phyloP scores from a whole-genome alignment of 2,888 invertebrate genomes.

The Slavum lentiscoides region DNA sequence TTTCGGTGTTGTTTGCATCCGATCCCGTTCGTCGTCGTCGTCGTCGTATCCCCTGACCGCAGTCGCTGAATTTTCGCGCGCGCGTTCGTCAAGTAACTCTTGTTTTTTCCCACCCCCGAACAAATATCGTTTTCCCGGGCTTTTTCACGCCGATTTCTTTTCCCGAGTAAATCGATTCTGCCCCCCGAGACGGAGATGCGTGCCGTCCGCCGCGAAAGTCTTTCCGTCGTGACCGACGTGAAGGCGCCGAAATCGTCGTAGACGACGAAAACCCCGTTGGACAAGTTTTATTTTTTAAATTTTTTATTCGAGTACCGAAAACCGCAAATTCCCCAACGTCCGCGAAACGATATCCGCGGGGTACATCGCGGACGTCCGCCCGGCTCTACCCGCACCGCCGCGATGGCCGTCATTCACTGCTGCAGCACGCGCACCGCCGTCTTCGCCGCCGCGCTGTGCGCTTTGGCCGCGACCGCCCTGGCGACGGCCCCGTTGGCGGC shows the following conservation, averaged over 20 bases:
- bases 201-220: not conserved
- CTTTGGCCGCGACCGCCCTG: not conserved
- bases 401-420: constrained; percentile 11
- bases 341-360: not conserved
- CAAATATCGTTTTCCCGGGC: too few species aligned
- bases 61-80: too few species aligned
- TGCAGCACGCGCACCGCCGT: not conserved
- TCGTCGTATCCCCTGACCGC: not conserved
- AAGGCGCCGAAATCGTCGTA: not conserved
- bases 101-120: too few species aligned
- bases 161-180: too few species aligned
- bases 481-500: constrained; percentile 9
- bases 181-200: too few species aligned
- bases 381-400: not conserved
- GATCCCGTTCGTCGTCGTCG: not conserved
- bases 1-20: not conserved
- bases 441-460: not conserved
- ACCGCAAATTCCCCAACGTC: too few species aligned
- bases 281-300: not conserved
- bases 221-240: not conserved
- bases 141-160: too few species aligned
- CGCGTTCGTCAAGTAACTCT: too few species aligned
- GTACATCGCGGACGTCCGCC: not conserved
- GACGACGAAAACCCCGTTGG: not conserved
- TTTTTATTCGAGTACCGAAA: too few species aligned